Evolutionary conservation across 2,113 vertebrate genomes (phyloP).

Genomic region (Onychorhynchus coronatus): DNA sequence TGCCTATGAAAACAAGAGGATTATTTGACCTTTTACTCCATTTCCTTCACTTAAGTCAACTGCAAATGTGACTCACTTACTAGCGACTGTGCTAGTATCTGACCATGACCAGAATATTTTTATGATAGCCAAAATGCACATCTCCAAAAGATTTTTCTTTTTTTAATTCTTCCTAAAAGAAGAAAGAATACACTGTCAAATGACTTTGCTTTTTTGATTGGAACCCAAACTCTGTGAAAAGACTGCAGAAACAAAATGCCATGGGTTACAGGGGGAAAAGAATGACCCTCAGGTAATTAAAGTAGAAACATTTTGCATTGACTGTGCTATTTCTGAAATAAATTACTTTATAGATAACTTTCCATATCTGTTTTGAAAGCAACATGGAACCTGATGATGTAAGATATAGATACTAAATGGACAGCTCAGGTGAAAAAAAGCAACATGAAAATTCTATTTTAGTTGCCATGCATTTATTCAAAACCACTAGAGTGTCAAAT

Average conservation of each 20-base stretch:
- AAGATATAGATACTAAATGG: not conserved
- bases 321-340: not conserved
- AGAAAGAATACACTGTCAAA: not conserved
- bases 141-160: not conserved
- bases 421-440: not conserved
- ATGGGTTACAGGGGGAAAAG: rapidly evolving
- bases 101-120: not conserved
- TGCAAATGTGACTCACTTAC: not conserved
- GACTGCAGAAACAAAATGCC: not conserved
- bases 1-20: not conserved
- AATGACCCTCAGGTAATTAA: not conserved
- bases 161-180: not conserved
- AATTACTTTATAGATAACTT: not conserved
- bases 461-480: not conserved
- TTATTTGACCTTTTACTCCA: not conserved
- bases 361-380: not conserved
- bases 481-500: not conserved
- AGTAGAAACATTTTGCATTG: not conserved
- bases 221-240: not conserved
- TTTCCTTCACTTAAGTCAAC: not conserved
- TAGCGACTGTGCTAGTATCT: not conserved
- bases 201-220: not conserved
- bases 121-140: not conserved
- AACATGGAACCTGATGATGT: not conserved
- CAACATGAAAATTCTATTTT: not conserved